These are phyloP conservation scores for Hypsibius dujardini DNA, from an alignment of 1,140 invertebrate species.

Conservation along the genomic window DNA sequence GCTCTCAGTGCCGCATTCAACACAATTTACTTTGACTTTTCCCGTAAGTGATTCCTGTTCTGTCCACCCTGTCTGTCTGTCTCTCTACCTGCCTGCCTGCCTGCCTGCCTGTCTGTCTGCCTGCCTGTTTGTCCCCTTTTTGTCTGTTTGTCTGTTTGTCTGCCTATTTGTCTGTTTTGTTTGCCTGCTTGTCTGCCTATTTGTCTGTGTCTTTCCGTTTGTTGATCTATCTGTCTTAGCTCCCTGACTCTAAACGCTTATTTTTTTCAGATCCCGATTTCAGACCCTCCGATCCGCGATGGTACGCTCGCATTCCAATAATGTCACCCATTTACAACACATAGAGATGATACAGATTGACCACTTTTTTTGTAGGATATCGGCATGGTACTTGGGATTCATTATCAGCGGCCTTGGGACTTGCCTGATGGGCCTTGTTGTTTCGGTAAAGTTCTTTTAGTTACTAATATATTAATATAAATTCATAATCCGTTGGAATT, in stretches of 20 bases:
- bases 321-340: too few species aligned
- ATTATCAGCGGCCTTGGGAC: conserved; percentile 1
- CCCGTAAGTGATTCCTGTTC: neutral
- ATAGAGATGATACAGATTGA: too few species aligned
- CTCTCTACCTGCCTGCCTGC: too few species aligned
- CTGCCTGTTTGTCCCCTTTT: too few species aligned
- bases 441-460: neutral
- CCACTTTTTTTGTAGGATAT: neutral
- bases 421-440: neutral
- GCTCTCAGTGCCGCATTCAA: neutral
- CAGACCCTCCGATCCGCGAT: neutral
- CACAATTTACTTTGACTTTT: conserved; percentile 7
- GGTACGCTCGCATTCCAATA: too few species aligned
- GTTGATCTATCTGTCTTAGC: too few species aligned
- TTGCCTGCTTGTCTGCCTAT: too few species aligned
- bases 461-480: neutral
- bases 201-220: too few species aligned
- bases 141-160: too few species aligned
- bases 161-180: too few species aligned
- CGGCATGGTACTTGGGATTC: conserved; percentile 6
- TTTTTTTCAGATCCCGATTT: neutral
- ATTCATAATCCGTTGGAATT: neutral
- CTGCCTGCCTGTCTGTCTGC: too few species aligned
- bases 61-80: neutral
- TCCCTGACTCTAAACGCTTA: neutral